Evolutionary conservation across 2,113 vertebrate genomes (phyloP), one percentile per base, ranked within the genome.

Genomic region (Clinocottus analis): DNA sequence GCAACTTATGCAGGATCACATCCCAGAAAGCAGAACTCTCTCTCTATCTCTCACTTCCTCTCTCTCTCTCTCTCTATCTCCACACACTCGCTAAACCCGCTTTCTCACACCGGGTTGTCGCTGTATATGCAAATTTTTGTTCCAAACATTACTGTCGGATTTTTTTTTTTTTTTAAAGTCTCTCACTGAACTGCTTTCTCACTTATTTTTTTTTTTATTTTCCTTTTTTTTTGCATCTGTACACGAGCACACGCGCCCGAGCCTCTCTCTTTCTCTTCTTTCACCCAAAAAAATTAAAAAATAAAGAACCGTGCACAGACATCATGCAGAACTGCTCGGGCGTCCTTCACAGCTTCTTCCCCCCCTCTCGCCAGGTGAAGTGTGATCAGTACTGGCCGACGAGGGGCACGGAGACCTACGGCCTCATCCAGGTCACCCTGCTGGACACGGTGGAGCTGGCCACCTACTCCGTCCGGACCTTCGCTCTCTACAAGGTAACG

Each of bases 381-480:
- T 99, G 98, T 77, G 98, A 99, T 94, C 98, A 99, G 51, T 99
- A 99, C 82, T 99, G 98, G 98, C 98, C 98, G n/a, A 98, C 96
- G 59, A 95, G 98, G 90, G 97, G 98, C 69, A 97, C 97, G n/a
- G 98, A 99, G 93, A 98, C 97, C 14, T 98, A 98, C 0, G 98
- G 98, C 37, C 92, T 98, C 71, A 97, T 99, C 85, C 98, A 99
- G 90, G 97, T 99, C 85, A 97, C 97, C 0, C 94, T 99, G 71
- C 93, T 97, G 51, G 98, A 99, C 89, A 99, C 97, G 0, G 96
- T 99, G 90, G 98, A 99, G 90, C 89, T 99, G 85, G 98, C 98
- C 77, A 97, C 97, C 0, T 99, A 99, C 66, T 98, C 97, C 61
- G 97, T 98, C 90, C 95, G 97, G 89, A 99, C 98, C 56, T 99